Evolutionary conservation across 2,113 vertebrate species (phyloP).

Genomic region (Neodontobutis hainanensis): DNA sequence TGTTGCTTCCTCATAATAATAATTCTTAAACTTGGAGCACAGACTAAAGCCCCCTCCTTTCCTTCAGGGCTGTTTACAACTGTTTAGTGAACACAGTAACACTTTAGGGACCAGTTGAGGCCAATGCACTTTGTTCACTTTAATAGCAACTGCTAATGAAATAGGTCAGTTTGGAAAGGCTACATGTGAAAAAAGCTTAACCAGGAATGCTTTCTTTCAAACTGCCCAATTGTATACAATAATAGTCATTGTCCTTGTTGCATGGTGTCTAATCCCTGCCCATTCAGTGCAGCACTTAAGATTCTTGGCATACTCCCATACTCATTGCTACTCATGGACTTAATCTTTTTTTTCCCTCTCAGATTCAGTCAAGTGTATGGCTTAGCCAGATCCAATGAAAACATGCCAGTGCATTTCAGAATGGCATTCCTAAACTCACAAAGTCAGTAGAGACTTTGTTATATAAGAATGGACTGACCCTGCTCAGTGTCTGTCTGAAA

Average conservation of each 20-base stretch:
- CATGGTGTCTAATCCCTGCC: slow-evolving; percentile 73
- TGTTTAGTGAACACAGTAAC: slow-evolving; percentile 51
- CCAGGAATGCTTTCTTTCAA: slow-evolving; percentile 51
- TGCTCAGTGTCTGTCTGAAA: slow-evolving; percentile 47
- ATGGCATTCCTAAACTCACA: slow-evolving; percentile 74
- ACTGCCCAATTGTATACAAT: slow-evolving; percentile 56
- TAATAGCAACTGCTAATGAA: slow-evolving; percentile 58
- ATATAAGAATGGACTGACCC: slow-evolving; percentile 66
- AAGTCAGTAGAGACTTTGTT: slow-evolving; percentile 62
- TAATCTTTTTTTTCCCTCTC: slow-evolving; percentile 82
- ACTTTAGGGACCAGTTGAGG: slow-evolving; percentile 45
- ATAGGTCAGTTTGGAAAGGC: slow-evolving; percentile 47
- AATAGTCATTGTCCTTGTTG: slow-evolving; percentile 66
- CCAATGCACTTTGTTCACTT: slow-evolving; percentile 45
- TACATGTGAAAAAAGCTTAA: slow-evolving; percentile 34
- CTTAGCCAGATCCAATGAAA: slow-evolving; percentile 86
- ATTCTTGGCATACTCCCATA: slow-evolving; percentile 89
- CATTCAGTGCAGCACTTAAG: slow-evolving; percentile 87
- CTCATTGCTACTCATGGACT: slow-evolving; percentile 86
- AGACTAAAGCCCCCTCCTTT: slow-evolving; percentile 21
- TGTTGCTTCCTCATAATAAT: slow-evolving; percentile 38
- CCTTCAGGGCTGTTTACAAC: slow-evolving; percentile 60
- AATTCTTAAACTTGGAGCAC: slow-evolving; percentile 43
- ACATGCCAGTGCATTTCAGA: slow-evolving; percentile 75
- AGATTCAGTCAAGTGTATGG: slow-evolving; percentile 86